phyloP scores from a whole-genome alignment of 2,113 vertebrate species.

The Pteronura brasiliensis region DNA sequence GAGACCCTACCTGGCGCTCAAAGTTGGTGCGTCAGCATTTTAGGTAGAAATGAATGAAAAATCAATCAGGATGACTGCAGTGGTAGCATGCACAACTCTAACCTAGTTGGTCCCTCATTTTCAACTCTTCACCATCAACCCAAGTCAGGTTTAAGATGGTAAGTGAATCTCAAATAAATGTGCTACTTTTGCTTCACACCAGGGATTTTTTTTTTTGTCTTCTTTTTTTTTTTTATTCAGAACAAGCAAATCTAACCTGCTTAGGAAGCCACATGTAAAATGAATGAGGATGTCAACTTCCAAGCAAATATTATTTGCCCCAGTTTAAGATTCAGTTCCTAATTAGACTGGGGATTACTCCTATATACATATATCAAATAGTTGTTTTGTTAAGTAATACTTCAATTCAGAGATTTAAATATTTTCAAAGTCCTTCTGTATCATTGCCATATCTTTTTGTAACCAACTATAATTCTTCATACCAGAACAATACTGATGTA shows the following conservation, averaged over 20 bases:
- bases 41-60: conserved; percentile 89
- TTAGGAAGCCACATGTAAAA: conserved; percentile 50
- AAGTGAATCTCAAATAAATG: conserved; percentile 75
- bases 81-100: conserved; percentile 76
- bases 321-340: conserved; percentile 35
- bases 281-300: conserved; percentile 53
- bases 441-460: not conserved
- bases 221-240: conserved; percentile 58
- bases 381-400: conserved; percentile 29
- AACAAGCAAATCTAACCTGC: conserved; percentile 60
- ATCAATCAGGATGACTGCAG: conserved; percentile 89
- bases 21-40: conserved; percentile 87
- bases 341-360: conserved; percentile 13
- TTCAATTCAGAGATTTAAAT: conserved; percentile 1
- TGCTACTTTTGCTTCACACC: conserved; percentile 50
- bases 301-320: conserved; percentile 37
- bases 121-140: conserved; percentile 68
- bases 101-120: conserved; percentile 78
- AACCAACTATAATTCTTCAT: not conserved
- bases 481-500: not conserved
- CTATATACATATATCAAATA: not conserved
- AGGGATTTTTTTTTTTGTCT: conserved; percentile 39
- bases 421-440: not conserved
- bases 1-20: conserved; percentile 86
- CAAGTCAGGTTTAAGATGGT: conserved; percentile 82